These are phyloP conservation scores for Sebastes melanostomus DNA, from an alignment of 2,797 vertebrate genomes.

Conservation along the genomic window DNA sequence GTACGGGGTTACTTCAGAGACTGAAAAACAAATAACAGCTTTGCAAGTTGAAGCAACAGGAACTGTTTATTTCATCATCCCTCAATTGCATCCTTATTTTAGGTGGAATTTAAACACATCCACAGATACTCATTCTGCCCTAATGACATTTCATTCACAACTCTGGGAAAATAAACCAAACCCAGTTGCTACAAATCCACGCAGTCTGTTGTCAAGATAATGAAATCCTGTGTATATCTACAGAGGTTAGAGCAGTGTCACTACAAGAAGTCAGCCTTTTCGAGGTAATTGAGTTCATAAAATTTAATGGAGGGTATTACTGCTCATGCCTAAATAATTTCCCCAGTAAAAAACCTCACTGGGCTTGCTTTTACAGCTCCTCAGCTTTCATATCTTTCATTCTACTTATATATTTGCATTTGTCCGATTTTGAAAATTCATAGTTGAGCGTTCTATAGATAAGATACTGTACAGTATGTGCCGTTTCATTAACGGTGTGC, in stretches of 20 bases:
- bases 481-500: constrained; percentile 25
- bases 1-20: not conserved
- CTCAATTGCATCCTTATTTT: constrained; percentile 13
- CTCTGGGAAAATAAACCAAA: constrained; percentile 26
- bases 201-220: constrained; percentile 39
- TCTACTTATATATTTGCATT: constrained; percentile 51
- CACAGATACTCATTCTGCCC: constrained; percentile 9
- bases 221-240: constrained; percentile 63
- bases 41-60: constrained; percentile 9
- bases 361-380: constrained; percentile 45
- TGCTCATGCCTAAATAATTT: constrained; percentile 74
- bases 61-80: constrained; percentile 17
- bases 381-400: constrained; percentile 18
- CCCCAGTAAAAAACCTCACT: constrained; percentile 53
- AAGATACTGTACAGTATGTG: not conserved
- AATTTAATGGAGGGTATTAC: constrained; percentile 74
- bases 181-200: constrained; percentile 21
- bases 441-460: constrained; percentile 3
- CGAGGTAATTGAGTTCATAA: constrained; percentile 73
- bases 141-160: constrained; percentile 18
- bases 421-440: constrained; percentile 25
- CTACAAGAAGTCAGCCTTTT: constrained; percentile 67
- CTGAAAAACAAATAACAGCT: constrained; percentile 4
- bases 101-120: constrained; percentile 21
- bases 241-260: constrained; percentile 64